Evolutionary conservation across 2,888 invertebrate species (phyloP), one percentile per base, ranked within the genome.

Genomic region (Himalopsyche kuldschensis): DNA sequence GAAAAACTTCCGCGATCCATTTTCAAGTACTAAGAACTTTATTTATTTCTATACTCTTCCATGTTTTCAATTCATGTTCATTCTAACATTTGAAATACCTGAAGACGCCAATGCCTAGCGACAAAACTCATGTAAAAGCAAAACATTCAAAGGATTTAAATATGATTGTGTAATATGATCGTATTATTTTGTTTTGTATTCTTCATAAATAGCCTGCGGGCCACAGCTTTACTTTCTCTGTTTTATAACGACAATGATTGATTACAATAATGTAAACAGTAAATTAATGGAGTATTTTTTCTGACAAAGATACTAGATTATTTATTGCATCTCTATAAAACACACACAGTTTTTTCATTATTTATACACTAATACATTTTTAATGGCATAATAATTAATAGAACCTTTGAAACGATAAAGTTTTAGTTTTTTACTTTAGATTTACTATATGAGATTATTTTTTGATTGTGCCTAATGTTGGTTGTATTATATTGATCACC

Each of bases 201-300:
- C 1, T 41, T 15, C 11, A 41, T 3, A 15, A 41, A 41, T 15
- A 41, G 15, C 11, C 8, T 20, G 11, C 69, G 0, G 69, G 30
- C 69, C 69, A 30, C 15, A 69, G 69, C 10, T 69, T 69, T 27
- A 15, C 15, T 27, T 30, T 69, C 69, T 30, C 24, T 27, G 15
- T 10, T 69, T 69, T 30, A 69, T 69, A 24, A 27, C 27, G 69
- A 69, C 69, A 69, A 69, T 69, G 69, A 69, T 69, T 69, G 69
- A 69, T 69, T 69, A 27, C 69, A 69, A 69, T 69, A 69, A 69
- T 69, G 69, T 69, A 69, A 69, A 69, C 69, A 27, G 24, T 69
- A 69, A 69, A 69, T 69, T 69, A 69, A 69, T 69, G 69, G 69
- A 69, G 69, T 69, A 69, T 69, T 69, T 69, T 69, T 69, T 69